Conservation (phyloP, 2,797 vertebrate species). For the Anomalospiza imberbis region DNA sequence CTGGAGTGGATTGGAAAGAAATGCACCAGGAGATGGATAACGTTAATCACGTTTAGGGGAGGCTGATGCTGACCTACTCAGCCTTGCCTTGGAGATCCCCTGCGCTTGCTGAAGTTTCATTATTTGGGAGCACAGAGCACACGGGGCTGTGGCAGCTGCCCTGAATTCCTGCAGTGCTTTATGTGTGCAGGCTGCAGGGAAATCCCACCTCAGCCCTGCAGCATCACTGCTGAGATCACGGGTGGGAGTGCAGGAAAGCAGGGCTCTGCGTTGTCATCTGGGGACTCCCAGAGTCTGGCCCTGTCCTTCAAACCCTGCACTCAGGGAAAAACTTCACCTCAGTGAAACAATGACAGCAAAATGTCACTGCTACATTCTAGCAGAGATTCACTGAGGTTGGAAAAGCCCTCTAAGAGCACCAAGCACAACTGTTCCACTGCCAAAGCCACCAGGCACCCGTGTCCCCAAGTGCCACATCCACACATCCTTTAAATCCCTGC, state of each 20-base stretch:
- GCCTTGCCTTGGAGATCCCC: conserved; percentile 4
- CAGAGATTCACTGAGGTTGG: background rate
- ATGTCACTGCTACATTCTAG: rapidly evolving
- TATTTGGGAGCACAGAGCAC: background rate
- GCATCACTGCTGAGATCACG: rapidly evolving
- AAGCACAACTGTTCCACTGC: background rate
- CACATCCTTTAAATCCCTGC: background rate
- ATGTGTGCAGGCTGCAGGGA: background rate
- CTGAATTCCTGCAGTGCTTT: background rate
- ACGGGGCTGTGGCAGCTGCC: background rate
- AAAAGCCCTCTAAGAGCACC: background rate
- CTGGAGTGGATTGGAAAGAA: conserved; percentile 63
- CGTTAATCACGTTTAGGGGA: conserved; percentile 58
- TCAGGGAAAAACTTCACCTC: background rate
- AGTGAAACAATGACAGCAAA: background rate
- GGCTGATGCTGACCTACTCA: conserved; percentile 54
- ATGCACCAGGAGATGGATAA: conserved; percentile 52
- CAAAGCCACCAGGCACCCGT: background rate
- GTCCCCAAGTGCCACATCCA: background rate
- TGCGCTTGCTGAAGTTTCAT: background rate
- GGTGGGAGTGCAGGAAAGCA: rapidly evolving
- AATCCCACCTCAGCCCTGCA: background rate
- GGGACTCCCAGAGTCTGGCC: background rate
- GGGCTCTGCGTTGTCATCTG: rapidly evolving
- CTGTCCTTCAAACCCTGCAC: background rate